Percentiles rank a stretch among this genome's conserved stretches.
Evolutionary conservation across 2,797 vertebrate species (phyloP).

Genomic region (Channa striata): DNA sequence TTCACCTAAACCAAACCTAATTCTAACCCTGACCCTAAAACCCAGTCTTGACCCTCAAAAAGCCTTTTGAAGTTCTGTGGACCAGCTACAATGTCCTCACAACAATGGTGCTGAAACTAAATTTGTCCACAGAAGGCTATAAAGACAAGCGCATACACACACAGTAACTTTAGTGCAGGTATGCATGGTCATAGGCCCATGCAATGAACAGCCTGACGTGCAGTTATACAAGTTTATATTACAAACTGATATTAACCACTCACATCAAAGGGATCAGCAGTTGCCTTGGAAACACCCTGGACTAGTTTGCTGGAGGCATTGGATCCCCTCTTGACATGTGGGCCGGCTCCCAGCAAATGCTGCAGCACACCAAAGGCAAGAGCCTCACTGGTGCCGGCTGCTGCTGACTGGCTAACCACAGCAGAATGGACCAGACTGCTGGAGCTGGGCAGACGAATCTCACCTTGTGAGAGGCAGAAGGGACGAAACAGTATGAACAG

Average conservation of each 20-base stretch:
- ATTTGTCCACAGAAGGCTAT: too few species aligned
- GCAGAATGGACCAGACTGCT: constrained; percentile 89
- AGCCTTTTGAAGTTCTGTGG: too few species aligned
- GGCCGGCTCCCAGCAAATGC: constrained; percentile 91
- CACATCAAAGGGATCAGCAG: constrained; percentile 91
- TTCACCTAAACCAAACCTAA: too few species aligned
- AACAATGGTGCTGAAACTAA: too few species aligned
- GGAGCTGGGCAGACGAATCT: constrained; percentile 85
- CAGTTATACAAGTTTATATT: background rate
- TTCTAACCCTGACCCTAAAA: too few species aligned
- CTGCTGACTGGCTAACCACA: constrained; percentile 89
- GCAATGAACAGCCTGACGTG: too few species aligned
- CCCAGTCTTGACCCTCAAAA: too few species aligned
- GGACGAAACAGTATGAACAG: background rate
- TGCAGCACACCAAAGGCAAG: constrained; percentile 92
- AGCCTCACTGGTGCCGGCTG: constrained; percentile 83
- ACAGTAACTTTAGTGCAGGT: too few species aligned
- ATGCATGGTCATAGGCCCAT: too few species aligned
- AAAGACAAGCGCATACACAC: too few species aligned
- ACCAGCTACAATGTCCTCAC: too few species aligned
- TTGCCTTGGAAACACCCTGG: constrained; percentile 87
- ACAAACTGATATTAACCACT: constrained; percentile 68
- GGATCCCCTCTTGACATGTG: constrained; percentile 91
- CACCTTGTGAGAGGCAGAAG: constrained; percentile 80
- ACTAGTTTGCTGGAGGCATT: constrained; percentile 83